Base-by-base conservation (phyloP, 2,797 vertebrate genomes). In the Anniella stebbinsi region DNA sequence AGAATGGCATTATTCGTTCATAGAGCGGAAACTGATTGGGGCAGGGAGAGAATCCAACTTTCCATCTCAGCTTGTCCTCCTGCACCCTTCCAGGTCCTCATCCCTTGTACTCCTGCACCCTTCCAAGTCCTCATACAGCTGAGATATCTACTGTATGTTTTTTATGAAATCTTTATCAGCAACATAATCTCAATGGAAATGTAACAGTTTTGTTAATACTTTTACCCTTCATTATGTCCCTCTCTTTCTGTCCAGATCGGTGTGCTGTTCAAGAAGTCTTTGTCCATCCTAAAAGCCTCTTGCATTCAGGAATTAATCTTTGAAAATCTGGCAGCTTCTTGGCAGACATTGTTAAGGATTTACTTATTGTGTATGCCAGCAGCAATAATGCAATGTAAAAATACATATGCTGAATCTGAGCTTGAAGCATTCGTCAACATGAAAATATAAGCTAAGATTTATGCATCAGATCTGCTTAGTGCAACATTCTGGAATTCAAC, bases 301-400 rank as follows among this genome's bases (percentile, higher is more conserved):
- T 73, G 18, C 51, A 84, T 84, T 23, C 21, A 54, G 33, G 13
- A 57, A 38, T 13, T 30, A 25, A 63, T 38, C 25, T 45, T 33
- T 30, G 70, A 73, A 86, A 60, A 76, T 57, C 41, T 80, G 54
- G 18, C 5, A 69, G 13, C 9, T 38, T n/a, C 33, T 51, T 67
- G 30, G 41, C 63, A 87, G 33, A 36, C 21, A 66, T 67, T 66
- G 18, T 38, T 33, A n/a, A n/a, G 33, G 21, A 67, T 33, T 57
- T 25, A 2, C n/a, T 23, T 7, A 11, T n/a, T 0, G 0, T 45
- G 70, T 41, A 88, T 63, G 57, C 38, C 25, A 75, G 13, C 30
- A 88, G 51, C 30, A 28, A 63, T 48, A 38, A 48, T 67, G 57
- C 38, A 48, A 41, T 63, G 36, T 86, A 75, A 33, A 57, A 75